Evolutionary conservation across 2,888 invertebrate species (phyloP), one percentile per base, ranked within the genome.

Genomic region (Pherbina coryleti): DNA sequence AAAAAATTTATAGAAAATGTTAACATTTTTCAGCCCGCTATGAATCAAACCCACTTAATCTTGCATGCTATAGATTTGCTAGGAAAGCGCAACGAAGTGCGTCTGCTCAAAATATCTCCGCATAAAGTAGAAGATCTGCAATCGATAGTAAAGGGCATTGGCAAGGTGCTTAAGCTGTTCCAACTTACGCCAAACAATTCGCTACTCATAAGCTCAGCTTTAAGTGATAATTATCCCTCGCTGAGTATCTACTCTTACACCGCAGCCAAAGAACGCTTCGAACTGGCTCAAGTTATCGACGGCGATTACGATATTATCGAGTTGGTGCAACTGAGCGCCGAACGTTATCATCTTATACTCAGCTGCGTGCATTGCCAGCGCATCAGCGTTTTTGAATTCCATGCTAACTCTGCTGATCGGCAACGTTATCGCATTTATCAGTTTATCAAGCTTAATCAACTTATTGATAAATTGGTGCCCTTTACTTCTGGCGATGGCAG

Each of bases 251-350:
- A 88, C 78, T 81, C 77, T 1, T 79, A 84, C 8, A 77, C 82
- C 3, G n/a, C 25, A 0, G 4, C 5, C 0, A 80, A 49, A 0
- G 83, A 84, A 9, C 79, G 83, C 22, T 88, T 88, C 44, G 82
- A 83, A 28, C 70, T 84, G 5, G 76, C 82, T 2, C 88, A 89
- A 78, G 78, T 82, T n/a, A 86, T 88, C 44, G 83, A 82, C 31
- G 89, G 89, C 0, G 85, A 86, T 76, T 89, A 84, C 71, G 87
- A 89, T 78, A 79, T 88, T 8, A 85, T 85, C 19, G 86, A 86
- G 76, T 9, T 84, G 17, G 78, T 80, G 22, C 79, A 76, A 53
- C 55, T 81, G 5, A 73, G 76, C n/a, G 75, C 78, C 17, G 75
- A 80, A 8, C 77, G 74, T 2, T 79, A 81, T n/a, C 88, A 88